Base-by-base conservation (phyloP, 2,113 vertebrate species). In the Pomatorhinus ruficollis region DNA sequence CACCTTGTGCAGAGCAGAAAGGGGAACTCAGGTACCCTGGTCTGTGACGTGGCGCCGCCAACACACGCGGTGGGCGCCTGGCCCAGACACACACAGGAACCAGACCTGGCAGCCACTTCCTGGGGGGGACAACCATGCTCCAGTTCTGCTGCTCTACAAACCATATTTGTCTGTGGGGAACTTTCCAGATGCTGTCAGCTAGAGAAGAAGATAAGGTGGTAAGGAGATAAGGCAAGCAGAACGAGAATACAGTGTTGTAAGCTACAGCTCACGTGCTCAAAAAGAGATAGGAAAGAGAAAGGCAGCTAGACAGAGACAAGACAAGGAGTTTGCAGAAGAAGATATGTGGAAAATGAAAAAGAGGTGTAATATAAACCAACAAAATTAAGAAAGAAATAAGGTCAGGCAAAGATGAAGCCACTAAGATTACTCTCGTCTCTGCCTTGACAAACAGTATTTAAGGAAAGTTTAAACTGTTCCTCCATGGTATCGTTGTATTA, bases 61-160 rank as follows among this genome's bases (percentile, higher is more conserved):
- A 52, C 25, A 23, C 35, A 4, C 0, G 1, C 6, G 2, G 25
- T 0, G 25, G 82, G 40, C 53, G 5, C 2, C 3, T 16, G 52
- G 8, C 33, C 23, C 79, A 39, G 30, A 15, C 35, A 25, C 42
- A 10, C 4, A 6, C 17, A 8, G 54, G 35, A 70, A 31, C 5
- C 3, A n/a, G 54, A 12, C 1, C 1, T 2, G n/a, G 12, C 11
- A 60, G 37, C 68, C 64, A 24, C 64, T 53, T 93, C 87, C 56
- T 5, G 1, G 11, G 21, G 17, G 17, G 70, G 64, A 25, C 0
- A 2, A 50, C 14, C 25, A 25, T 4, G 66, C 61, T 68, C 20
- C 52, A 37, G 8, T 27, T 77, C 83, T 91, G 42, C 15, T 42
- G 5, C 24, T 54, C 35, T 80, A 16, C 81, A 63, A 42, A 5